phyloP scores from a whole-genome alignment of 2,888 invertebrate species.

The Agrenia bidenticulata region DNA sequence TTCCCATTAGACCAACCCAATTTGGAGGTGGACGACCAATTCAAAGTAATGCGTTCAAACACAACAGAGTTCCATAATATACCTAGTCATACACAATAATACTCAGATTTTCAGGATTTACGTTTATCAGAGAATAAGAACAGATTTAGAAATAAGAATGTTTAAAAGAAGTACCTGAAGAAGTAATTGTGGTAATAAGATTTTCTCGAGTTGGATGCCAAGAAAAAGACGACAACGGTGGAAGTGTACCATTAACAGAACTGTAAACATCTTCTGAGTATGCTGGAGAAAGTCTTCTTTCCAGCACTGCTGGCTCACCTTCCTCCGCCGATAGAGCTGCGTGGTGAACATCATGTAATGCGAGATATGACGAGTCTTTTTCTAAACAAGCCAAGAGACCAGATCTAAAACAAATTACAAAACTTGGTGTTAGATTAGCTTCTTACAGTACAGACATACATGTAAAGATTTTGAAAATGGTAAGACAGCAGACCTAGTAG shows the following conservation, averaged over 20 bases:
- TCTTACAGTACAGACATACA: not conserved
- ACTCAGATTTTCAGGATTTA: too few relatives aligned
- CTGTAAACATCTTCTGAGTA: conserved; percentile 54
- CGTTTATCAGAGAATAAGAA: not conserved
- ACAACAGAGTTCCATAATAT: conserved; percentile 72
- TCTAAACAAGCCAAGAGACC: conserved; percentile 73
- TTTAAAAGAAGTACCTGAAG: conserved; percentile 27
- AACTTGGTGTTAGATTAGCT: not conserved
- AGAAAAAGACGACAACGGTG: conserved; percentile 69
- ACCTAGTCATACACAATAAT: too few relatives aligned
- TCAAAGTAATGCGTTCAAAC: conserved; percentile 76
- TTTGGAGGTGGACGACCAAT: conserved; percentile 73
- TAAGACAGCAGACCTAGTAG: conserved; percentile 66
- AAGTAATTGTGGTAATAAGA: conserved; percentile 62
- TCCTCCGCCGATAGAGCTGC: conserved; percentile 66
- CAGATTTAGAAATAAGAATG: not conserved
- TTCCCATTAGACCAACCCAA: conserved; percentile 76
- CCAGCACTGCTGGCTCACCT: conserved; percentile 73
- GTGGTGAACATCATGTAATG: conserved; percentile 83
- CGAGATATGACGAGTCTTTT: conserved; percentile 73
- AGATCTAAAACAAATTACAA: conserved; percentile 22
- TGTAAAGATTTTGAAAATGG: not conserved
- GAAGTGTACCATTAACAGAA: conserved; percentile 14
- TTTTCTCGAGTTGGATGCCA: conserved; percentile 87
- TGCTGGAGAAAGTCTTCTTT: conserved; percentile 61